Conservation (phyloP, 2,113 vertebrate species). For the Semnornis frantzii region DNA sequence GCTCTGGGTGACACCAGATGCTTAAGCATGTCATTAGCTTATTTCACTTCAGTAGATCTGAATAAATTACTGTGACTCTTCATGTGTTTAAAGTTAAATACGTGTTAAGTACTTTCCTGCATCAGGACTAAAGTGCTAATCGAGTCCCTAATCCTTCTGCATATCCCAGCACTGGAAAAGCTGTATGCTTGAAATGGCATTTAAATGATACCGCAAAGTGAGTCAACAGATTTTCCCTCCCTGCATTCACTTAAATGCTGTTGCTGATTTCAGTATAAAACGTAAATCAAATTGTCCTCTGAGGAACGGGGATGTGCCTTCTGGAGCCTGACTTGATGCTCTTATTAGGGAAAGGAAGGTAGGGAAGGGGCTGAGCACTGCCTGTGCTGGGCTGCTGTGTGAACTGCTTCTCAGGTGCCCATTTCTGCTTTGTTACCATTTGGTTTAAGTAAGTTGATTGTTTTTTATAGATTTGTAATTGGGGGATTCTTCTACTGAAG, state of each 20-base stretch:
- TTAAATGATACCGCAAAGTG: not conserved
- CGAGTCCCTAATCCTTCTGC: not conserved
- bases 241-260: not conserved
- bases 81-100: not conserved
- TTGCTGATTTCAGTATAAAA: not conserved
- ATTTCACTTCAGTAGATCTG: not conserved
- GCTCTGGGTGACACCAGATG: not conserved
- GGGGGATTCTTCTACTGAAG: not conserved
- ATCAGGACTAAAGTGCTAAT: not conserved
- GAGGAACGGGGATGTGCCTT: not conserved
- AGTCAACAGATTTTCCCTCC: not conserved
- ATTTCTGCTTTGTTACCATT: not conserved
- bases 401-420: not conserved
- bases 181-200: not conserved
- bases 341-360: not conserved
- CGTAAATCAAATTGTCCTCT: not conserved
- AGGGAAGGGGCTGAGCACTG: not conserved
- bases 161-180: not conserved
- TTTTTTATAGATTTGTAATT: not conserved
- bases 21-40: not conserved
- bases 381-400: not conserved
- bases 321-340: not conserved
- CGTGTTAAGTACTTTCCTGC: not conserved
- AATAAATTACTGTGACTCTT: not conserved
- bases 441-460: not conserved